These are phyloP conservation scores for Sebastes matsubarae DNA, from an alignment of 2,797 vertebrate genomes.

Conservation along the genomic window DNA sequence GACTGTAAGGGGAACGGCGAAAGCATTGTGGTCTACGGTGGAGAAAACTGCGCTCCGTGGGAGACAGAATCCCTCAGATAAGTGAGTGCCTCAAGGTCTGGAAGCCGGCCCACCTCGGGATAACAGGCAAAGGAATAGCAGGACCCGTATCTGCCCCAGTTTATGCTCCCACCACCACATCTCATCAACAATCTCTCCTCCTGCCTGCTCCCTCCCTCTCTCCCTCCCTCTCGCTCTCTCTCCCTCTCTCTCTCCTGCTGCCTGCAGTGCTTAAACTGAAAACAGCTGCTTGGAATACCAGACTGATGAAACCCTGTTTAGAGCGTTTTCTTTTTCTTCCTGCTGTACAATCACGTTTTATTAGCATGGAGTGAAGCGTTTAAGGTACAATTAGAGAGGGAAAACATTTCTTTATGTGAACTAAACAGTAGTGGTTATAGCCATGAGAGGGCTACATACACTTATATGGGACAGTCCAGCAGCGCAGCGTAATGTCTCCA, in stretches of 20 bases:
- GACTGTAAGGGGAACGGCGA: slow-evolving; percentile 54
- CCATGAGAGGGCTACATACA: slow-evolving; percentile 48
- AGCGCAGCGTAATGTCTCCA: slow-evolving; percentile 1
- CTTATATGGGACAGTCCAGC: slow-evolving; percentile 13
- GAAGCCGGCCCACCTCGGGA: slow-evolving; percentile 78
- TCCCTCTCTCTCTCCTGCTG: slow-evolving; percentile 66
- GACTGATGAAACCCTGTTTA: slow-evolving; percentile 87
- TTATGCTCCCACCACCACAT: slow-evolving; percentile 80
- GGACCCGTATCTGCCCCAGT: slow-evolving; percentile 78
- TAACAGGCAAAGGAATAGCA: slow-evolving; percentile 76
- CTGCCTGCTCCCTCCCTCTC: slow-evolving; percentile 47
- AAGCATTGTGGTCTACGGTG: slow-evolving; percentile 58
- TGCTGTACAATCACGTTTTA: slow-evolving; percentile 85
- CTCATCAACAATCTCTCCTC: slow-evolving; percentile 79
- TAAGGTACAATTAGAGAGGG: slow-evolving; percentile 81
- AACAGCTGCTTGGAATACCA: slow-evolving; percentile 90
- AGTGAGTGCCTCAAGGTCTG: slow-evolving; percentile 79
- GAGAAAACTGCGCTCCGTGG: slow-evolving; percentile 67
- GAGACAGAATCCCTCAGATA: slow-evolving; percentile 80
- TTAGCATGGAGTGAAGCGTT: slow-evolving; percentile 79
- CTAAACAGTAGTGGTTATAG: slow-evolving; percentile 68
- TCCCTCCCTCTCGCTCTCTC: slow-evolving; percentile 27
- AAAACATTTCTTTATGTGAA: slow-evolving; percentile 80
- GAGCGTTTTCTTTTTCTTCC: slow-evolving; percentile 69
- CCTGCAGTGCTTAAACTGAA: slow-evolving; percentile 84